These are phyloP conservation scores for Neomorphus geoffroyi DNA, from an alignment of 2,797 vertebrate species.

Conservation along the genomic window DNA sequence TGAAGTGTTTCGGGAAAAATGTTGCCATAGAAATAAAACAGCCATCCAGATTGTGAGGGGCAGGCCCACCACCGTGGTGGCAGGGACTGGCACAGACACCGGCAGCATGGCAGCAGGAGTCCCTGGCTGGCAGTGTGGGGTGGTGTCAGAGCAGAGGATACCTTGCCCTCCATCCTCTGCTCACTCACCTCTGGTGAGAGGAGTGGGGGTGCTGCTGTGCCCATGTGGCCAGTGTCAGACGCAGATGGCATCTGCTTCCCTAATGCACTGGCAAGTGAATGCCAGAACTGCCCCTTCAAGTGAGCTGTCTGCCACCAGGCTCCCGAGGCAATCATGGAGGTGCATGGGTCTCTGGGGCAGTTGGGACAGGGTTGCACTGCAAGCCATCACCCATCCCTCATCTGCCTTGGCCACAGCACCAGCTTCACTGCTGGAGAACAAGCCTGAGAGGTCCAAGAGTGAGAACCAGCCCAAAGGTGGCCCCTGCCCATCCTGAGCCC, in stretches of 20 bases:
- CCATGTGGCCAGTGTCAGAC: background rate
- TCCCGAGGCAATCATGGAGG: background rate
- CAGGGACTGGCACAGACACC: background rate
- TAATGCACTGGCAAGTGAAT: background rate
- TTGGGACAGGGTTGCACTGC: accelerated
- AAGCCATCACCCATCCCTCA: background rate
- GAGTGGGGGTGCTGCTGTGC: background rate
- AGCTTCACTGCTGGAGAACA: background rate
- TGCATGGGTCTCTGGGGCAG: background rate
- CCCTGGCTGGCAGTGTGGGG: accelerated
- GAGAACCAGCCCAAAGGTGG: background rate
- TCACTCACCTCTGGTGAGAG: background rate
- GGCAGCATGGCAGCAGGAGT: background rate
- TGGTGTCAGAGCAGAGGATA: background rate
- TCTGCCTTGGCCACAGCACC: background rate
- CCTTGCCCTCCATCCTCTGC: background rate
- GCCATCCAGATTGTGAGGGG: background rate
- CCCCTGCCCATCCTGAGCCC: no score
- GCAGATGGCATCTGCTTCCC: background rate
- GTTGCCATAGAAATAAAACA: conserved; percentile 63
- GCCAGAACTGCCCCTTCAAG: background rate
- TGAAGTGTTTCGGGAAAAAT: conserved; percentile 17
- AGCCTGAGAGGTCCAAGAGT: background rate
- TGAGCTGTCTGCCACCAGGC: background rate
- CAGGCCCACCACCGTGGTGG: background rate